Conservation (phyloP, 2,888 invertebrate genomes). For the Pyrochroa serraticornis region DNA sequence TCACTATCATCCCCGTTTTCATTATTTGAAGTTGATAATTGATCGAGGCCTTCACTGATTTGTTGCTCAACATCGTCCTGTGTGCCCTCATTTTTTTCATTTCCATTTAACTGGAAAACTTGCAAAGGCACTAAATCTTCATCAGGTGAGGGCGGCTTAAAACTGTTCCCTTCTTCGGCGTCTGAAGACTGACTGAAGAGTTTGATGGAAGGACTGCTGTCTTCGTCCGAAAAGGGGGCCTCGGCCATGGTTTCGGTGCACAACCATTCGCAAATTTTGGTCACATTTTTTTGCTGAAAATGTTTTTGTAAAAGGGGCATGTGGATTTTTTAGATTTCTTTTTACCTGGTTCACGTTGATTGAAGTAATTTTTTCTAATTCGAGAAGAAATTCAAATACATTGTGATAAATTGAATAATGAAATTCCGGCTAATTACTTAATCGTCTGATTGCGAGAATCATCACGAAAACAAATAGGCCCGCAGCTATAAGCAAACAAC, state of each 20-base stretch:
- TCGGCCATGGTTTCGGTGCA: conserved; percentile 13
- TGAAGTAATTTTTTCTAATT: no score
- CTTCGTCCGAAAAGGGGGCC: conserved; percentile 19
- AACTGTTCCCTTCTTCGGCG: neutral
- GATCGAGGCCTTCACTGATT: conserved; percentile 19
- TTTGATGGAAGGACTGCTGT: conserved; percentile 19
- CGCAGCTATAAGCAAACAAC: no score
- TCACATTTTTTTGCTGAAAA: no score
- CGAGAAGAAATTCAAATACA: no score
- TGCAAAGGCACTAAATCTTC: conserved; percentile 19
- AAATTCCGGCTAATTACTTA: no score
- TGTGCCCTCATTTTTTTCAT: conserved; percentile 5
- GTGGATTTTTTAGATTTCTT: no score
- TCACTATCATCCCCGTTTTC: conserved; percentile 10
- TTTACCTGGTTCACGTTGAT: no score
- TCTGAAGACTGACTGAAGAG: conserved; percentile 3
- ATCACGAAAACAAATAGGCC: no score
- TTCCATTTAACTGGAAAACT: neutral
- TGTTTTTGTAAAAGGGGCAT: no score
- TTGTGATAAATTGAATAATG: no score
- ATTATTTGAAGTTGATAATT: conserved; percentile 9
- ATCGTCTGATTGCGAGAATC: no score
- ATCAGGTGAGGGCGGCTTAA: conserved; percentile 5
- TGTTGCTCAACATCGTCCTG: conserved; percentile 16
- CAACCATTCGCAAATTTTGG: no score